phyloP scores from a whole-genome alignment of 2,113 vertebrate species.

The Poeciliopsis prolifica region DNA sequence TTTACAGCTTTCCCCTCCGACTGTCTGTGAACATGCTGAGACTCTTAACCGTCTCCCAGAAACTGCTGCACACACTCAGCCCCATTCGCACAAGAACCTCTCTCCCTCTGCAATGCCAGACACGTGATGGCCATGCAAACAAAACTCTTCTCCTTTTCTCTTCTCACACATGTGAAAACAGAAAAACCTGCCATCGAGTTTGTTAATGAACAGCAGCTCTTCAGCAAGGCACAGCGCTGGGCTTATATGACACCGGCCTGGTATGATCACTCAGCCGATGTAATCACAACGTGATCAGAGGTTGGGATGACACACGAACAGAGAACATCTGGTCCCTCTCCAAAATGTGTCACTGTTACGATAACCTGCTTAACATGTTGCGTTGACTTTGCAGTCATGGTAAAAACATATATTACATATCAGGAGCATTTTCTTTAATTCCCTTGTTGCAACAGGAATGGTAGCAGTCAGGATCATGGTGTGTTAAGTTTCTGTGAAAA shows the following conservation, averaged over 20 bases:
- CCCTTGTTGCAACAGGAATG: background rate
- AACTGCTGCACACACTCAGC: conserved; percentile 20
- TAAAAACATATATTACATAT: conserved; percentile 21
- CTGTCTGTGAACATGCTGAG: conserved; percentile 32
- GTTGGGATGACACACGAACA: conserved; percentile 66
- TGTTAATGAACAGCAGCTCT: conserved; percentile 66
- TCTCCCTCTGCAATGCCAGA: background rate
- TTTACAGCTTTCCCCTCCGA: conserved; percentile 42
- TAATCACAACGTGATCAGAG: conserved; percentile 66
- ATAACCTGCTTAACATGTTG: conserved; percentile 59
- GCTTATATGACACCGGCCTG: conserved; percentile 58
- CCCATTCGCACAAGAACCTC: background rate
- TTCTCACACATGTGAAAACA: background rate
- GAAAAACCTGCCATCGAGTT: conserved; percentile 35
- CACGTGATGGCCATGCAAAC: conserved; percentile 14
- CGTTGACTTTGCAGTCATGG: conserved; percentile 48
- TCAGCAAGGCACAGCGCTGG: conserved; percentile 46
- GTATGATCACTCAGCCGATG: conserved; percentile 61
- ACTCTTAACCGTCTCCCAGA: conserved; percentile 41
- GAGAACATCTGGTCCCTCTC: conserved; percentile 70
- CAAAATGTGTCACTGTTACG: conserved; percentile 63
- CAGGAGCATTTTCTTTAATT: conserved; percentile 1
- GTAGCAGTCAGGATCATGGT: background rate
- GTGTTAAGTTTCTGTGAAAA: conserved; percentile 23
- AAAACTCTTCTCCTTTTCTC: conserved; percentile 15